phyloP scores from a whole-genome alignment of 2,113 vertebrate genomes.

The Cottus gobio region DNA sequence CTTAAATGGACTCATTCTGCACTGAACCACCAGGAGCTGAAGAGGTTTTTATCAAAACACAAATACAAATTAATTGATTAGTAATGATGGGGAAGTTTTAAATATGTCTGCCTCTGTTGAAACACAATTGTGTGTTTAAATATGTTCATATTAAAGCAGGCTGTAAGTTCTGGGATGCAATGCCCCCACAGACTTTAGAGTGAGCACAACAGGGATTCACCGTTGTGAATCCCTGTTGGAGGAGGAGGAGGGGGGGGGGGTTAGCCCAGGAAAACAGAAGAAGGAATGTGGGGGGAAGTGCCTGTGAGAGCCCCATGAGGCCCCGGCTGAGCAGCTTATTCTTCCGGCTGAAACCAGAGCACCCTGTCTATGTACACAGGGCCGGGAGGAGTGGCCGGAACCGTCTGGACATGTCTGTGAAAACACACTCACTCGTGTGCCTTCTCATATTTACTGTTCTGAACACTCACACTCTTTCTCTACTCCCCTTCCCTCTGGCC shows the following conservation, averaged over 20 bases:
- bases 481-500: background rate
- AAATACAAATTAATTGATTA: too few relatives aligned
- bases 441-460: background rate
- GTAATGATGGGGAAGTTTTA: background rate
- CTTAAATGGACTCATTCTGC: background rate
- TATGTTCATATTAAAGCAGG: background rate
- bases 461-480: background rate
- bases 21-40: background rate
- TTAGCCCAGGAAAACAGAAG: conserved; percentile 51
- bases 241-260: conserved; percentile 53
- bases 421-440: conserved; percentile 15
- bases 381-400: conserved; percentile 35
- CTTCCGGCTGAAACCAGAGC: conserved; percentile 67
- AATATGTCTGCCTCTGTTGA: background rate
- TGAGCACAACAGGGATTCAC: conserved; percentile 26
- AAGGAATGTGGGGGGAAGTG: conserved; percentile 68
- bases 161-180: background rate
- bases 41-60: background rate
- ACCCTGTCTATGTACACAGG: conserved; percentile 32
- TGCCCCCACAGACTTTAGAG: background rate
- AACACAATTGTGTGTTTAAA: background rate
- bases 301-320: conserved; percentile 46
- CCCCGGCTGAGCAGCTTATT: conserved; percentile 51
- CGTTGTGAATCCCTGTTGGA: too few relatives aligned
- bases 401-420: conserved; percentile 56